Conservation (phyloP, 2,888 invertebrate species). For the Cantharis rufa region DNA sequence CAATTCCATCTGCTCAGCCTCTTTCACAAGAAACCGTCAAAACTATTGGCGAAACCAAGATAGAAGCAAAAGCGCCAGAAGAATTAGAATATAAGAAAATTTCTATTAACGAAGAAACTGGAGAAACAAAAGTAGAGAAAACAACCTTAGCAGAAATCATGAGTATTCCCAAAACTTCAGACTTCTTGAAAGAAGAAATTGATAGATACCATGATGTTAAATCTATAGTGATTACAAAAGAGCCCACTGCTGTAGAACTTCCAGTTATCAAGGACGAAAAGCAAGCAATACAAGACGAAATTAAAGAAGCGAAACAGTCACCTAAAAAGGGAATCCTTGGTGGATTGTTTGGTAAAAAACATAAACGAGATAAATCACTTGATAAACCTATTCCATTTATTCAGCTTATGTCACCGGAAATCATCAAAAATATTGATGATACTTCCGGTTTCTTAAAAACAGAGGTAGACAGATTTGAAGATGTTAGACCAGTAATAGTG, state of each 20-base stretch:
- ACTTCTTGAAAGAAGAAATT: slow-evolving; percentile 44
- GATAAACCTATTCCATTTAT: slow-evolving; percentile 5
- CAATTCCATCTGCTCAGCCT: slow-evolving; percentile 20
- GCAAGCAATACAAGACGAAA: background rate
- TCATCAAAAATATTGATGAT: slow-evolving; percentile 42
- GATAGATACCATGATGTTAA: slow-evolving; percentile 44
- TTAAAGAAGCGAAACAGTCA: background rate
- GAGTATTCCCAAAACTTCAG: no score
- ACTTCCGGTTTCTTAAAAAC: slow-evolving; percentile 40
- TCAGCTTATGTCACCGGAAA: slow-evolving; percentile 25
- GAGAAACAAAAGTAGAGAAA: background rate
- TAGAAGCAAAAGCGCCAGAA: no score
- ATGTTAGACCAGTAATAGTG: slow-evolving; percentile 36
- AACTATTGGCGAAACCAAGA: no score
- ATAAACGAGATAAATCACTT: slow-evolving; percentile 22
- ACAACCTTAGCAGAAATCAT: background rate
- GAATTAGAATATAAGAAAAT: background rate
- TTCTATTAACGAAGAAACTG: slow-evolving; percentile 9
- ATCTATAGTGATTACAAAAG: slow-evolving; percentile 11
- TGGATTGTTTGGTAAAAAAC: slow-evolving; percentile 34
- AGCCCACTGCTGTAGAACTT: background rate
- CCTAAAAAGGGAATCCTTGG: slow-evolving; percentile 30
- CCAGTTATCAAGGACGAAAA: background rate
- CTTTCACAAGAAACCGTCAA: slow-evolving; percentile 35
- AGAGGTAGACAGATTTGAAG: slow-evolving; percentile 45